Evolutionary conservation across 2,888 invertebrate genomes (phyloP), one percentile per base, ranked within the genome.

Genomic region (Cabera pusaria): DNA sequence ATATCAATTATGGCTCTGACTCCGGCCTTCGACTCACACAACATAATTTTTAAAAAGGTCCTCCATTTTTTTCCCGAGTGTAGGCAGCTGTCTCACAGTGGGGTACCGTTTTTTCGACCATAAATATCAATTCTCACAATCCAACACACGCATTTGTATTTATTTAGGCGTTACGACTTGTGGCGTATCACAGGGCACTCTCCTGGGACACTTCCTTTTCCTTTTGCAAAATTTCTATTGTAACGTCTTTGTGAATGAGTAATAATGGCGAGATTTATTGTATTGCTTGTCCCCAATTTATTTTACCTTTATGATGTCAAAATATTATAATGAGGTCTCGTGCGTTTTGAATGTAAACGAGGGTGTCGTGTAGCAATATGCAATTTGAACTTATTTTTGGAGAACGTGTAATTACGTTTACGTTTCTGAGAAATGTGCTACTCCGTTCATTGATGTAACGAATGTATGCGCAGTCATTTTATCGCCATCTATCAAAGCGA

Each of bases 41-140:
- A 64, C 56, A 64, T 64, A 62, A 60, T 62, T 64, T 61, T 60
- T 58, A 54, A 61, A 42, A 52, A 61, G 59, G 57, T 45, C 64
- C 62, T 58, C 59, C 63, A 59, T 68, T 70, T 68, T 66, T 70
- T 71, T 52, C 59, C 56, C 40, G 44, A 21, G 41, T 52, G 56
- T 48, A 61, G 57, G 70, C 80, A 79, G 77, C 74, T 82, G 81
- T 59, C 63, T 53, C 80, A 46, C 82, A 49, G 73, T 72, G 76
- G 81, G 83, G 68, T 62, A 66, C 58, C 75, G 66, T 77, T 82
- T 82, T 83, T 84, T 83, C 68, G 66, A 72, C 70, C 79, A 80
- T 86, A 86, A 86, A 86, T 86, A 86, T 85, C 85, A 86, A 85
- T 85, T 84, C 82, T 70, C 77, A 72, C 76, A 73, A 72, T 68